These are phyloP conservation scores for Temnothorax unifasciatus DNA, from an alignment of 2,888 invertebrate genomes.

Conservation along the genomic window DNA sequence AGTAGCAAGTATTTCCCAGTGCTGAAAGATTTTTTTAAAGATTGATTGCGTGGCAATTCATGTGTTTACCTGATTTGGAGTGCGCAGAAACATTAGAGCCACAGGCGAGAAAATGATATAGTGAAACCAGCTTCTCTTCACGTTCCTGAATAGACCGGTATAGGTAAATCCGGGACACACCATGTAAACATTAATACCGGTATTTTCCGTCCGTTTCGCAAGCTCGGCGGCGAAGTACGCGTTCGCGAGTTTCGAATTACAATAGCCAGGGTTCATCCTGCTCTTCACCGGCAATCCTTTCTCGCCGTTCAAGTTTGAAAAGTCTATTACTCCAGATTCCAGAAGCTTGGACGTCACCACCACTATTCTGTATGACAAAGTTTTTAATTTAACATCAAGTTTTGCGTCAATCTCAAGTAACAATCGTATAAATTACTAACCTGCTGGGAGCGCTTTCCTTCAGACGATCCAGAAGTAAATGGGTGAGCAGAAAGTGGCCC, in stretches of 20 bases:
- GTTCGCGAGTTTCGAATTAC: slow-evolving; percentile 93
- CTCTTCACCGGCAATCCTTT: slow-evolving; percentile 86
- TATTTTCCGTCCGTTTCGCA: slow-evolving; percentile 87
- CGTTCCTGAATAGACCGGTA: slow-evolving; percentile 91
- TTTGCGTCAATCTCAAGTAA: not conserved
- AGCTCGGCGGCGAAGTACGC: slow-evolving; percentile 91
- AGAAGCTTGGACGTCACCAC: slow-evolving; percentile 91
- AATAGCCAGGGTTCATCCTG: slow-evolving; percentile 89
- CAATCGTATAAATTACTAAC: slow-evolving; percentile 83
- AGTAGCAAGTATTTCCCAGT: slow-evolving; percentile 7
- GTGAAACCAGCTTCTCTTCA: slow-evolving; percentile 90
- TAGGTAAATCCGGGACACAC: slow-evolving; percentile 94
- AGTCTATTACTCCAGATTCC: slow-evolving; percentile 90
- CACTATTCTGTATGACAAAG: slow-evolving; percentile 88
- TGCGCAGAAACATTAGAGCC: slow-evolving; percentile 91
- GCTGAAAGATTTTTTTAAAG: not conserved
- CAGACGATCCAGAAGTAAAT: slow-evolving; percentile 90
- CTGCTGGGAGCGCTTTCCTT: slow-evolving; percentile 90
- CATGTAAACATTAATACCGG: slow-evolving; percentile 89
- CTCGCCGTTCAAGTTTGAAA: slow-evolving; percentile 90
- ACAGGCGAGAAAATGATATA: slow-evolving; percentile 91
- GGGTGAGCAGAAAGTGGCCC: slow-evolving; percentile 95
- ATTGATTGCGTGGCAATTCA: not conserved
- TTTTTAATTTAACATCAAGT: not conserved
- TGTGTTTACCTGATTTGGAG: slow-evolving; percentile 90